Evolutionary conservation across 2,888 invertebrate genomes (phyloP).

Genomic region (Ypsolopha sequella): DNA sequence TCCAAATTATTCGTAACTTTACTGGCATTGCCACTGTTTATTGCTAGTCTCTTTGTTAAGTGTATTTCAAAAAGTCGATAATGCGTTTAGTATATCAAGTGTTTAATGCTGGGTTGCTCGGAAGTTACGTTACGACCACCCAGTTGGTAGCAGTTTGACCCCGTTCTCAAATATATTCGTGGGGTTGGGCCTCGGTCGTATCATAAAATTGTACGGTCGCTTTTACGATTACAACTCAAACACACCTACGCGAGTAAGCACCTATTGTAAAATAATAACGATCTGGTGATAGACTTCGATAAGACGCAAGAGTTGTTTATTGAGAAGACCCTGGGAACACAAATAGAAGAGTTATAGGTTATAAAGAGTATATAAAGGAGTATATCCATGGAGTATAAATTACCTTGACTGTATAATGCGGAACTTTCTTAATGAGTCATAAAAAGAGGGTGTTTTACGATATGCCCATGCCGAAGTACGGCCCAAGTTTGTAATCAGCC

Average conservation of each 20-base stretch:
- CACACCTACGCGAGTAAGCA: constrained; percentile 19
- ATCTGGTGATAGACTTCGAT: constrained; percentile 2
- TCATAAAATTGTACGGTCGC: constrained; percentile 45
- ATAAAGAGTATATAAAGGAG: background rate
- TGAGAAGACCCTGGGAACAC: background rate
- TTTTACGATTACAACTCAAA: constrained; percentile 46
- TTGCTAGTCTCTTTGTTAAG: too few relatives aligned
- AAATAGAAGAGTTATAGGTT: background rate
- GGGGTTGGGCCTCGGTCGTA: constrained; percentile 14
- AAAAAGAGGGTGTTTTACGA: constrained; percentile 2
- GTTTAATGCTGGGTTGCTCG: constrained; percentile 33
- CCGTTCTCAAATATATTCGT: constrained; percentile 16
- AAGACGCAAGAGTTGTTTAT: background rate
- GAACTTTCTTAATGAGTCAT: background rate
- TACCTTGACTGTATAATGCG: background rate
- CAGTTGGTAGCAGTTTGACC: constrained; percentile 27
- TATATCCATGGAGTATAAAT: background rate
- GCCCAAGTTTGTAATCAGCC: background rate
- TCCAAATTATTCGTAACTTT: background rate
- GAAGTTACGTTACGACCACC: constrained; percentile 38
- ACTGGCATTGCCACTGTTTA: background rate
- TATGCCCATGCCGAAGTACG: background rate
- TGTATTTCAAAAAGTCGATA: too few relatives aligned
- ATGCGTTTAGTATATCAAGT: constrained; percentile 30
- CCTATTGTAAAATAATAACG: constrained; percentile 27